Percentiles rank a stretch among this genome's conserved stretches.
These are phyloP conservation scores for Scolopax rusticola DNA, from an alignment of 2,797 vertebrate species.

Conservation along the genomic window DNA sequence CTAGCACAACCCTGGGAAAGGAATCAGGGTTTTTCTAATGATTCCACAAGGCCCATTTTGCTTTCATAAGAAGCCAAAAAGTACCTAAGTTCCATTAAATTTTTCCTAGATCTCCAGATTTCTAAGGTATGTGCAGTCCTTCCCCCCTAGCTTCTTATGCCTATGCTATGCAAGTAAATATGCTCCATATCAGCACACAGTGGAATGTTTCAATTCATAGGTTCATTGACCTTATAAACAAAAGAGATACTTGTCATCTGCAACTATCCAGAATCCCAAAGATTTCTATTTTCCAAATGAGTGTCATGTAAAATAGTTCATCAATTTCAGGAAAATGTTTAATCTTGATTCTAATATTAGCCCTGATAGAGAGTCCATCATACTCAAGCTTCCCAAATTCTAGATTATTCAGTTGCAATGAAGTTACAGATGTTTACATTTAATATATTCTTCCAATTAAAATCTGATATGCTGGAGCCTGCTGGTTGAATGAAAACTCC, in stretches of 20 bases:
- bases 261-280: neutral
- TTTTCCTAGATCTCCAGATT: neutral
- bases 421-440: slow-evolving; percentile 45
- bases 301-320: neutral
- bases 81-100: neutral
- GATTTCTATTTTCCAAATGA: neutral
- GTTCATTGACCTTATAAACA: neutral
- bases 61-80: neutral
- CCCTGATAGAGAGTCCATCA: neutral
- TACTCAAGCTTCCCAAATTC: neutral
- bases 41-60: neutral
- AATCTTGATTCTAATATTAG: neutral
- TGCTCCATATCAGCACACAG: neutral
- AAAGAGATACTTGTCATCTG: neutral
- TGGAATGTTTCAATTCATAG: neutral
- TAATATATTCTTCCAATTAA: slow-evolving; percentile 61
- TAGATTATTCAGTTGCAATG: neutral
- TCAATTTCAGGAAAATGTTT: neutral
- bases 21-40: neutral
- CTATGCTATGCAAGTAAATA: neutral
- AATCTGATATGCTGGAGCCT: slow-evolving; percentile 24
- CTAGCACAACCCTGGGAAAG: neutral
- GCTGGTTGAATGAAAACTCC: slow-evolving; percentile 43
- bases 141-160: neutral
- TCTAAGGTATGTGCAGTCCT: neutral